Evolutionary conservation across 2,888 invertebrate species (phyloP), one percentile per base, ranked within the genome.

Genomic region (Ectobius pallidus): DNA sequence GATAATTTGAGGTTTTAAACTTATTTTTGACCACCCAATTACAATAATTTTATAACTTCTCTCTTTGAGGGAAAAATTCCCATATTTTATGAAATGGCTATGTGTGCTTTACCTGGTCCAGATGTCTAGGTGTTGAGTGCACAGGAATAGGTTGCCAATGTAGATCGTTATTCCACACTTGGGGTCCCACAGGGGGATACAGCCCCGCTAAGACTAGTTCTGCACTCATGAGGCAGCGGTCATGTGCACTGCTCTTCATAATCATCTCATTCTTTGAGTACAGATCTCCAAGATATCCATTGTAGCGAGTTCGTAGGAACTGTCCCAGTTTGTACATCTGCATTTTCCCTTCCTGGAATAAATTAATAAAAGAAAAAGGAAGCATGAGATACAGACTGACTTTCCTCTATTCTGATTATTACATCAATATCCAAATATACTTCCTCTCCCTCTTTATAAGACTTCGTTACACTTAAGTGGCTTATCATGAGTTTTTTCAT

Each of bases 101-200:
- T n/a, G n/a, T n/a, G n/a, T n/a, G n/a, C n/a, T n/a, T 46, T 85
- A 94, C 94, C 84, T 89, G 89, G 82, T 96, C 95, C 74, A 88
- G 79, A 61, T 86, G 79, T 70, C 86, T 85, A 0, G 95, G 93
- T 32, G 90, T 83, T 0, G 93, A 90, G 82, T 93, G 92, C 1
- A 97, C 90, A 7, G 97, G 94, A 74, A 96, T 90, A 0, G 97
- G 97, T 79, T 93, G 92, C 97, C 97, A 97, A 0, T 83, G 81
- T 73, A 85, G 78, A 71, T 89, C 85, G 0, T 85, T 81, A 78
- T 89, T 88, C 91, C 91, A 92, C 78, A 87, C 83, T 79, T 92
- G 90, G 3, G 86, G 81, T 63, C 85, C 85, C 0, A 83, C 81
- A 0, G 92, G 91, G 2, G 91, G 91, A 81, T 88, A 94, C 65